Conservation (phyloP, 2,797 vertebrate species). For the Sebastes diploproa region DNA sequence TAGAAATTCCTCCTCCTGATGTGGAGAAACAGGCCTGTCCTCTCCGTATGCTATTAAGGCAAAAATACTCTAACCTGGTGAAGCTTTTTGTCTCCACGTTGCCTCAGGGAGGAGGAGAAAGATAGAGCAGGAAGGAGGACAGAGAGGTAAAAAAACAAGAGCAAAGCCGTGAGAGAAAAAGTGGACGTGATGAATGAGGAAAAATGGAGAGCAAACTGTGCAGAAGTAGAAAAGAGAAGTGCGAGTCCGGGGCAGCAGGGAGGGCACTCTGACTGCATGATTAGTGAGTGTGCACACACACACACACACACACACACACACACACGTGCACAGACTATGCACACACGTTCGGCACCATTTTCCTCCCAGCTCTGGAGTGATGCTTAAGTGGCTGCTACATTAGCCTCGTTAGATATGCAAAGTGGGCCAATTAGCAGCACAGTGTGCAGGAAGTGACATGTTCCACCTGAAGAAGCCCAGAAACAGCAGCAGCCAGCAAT, state of each 20-base stretch:
- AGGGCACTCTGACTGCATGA: conserved; percentile 36
- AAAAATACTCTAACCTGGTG: conserved; percentile 12
- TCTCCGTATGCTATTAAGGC: conserved; percentile 20
- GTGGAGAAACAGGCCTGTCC: conserved; percentile 1
- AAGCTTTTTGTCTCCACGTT: conserved; percentile 52
- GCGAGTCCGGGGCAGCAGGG: conserved; percentile 6
- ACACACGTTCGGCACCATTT: neutral
- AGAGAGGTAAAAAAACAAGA: conserved; percentile 37
- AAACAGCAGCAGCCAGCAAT: conserved; percentile 49
- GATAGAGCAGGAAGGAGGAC: conserved; percentile 12
- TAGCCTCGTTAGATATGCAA: conserved; percentile 81
- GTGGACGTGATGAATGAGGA: conserved; percentile 53
- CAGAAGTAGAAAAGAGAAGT: neutral
- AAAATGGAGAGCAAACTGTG: conserved; percentile 1
- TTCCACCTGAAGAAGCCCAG: conserved; percentile 76
- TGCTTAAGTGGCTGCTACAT: conserved; percentile 67
- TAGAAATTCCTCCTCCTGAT: neutral
- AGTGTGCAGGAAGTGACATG: conserved; percentile 73
- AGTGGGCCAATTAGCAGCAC: conserved; percentile 75
- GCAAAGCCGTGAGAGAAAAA: conserved; percentile 33
- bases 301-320: neutral
- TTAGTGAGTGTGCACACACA: conserved; percentile 6
- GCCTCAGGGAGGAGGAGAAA: conserved; percentile 43
- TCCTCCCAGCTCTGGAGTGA: conserved; percentile 37
- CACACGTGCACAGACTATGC: neutral